Conservation (phyloP, 2,113 vertebrate species). For the Azemiops feae region DNA sequence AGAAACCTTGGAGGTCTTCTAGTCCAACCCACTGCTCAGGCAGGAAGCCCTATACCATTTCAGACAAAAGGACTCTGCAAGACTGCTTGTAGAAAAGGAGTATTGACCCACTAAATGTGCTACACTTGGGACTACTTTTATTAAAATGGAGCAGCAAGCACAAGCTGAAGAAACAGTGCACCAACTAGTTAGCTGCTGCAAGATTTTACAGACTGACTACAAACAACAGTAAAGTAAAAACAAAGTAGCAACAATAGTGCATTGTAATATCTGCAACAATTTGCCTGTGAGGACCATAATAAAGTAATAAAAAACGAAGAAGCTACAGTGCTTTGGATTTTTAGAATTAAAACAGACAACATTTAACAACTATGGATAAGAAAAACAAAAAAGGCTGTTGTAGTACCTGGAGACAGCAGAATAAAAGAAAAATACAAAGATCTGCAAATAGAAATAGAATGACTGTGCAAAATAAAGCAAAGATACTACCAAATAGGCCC, state of each 20-base stretch:
- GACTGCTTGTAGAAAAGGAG: neutral
- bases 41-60: neutral
- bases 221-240: neutral
- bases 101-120: neutral
- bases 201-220: neutral
- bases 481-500: neutral
- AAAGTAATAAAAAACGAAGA: neutral
- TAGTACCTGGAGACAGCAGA: neutral
- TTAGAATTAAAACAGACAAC: neutral
- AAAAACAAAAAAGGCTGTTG: neutral
- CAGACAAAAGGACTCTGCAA: neutral
- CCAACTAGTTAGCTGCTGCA: neutral
- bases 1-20: neutral
- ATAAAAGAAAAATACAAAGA: neutral
- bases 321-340: neutral
- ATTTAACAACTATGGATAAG: neutral
- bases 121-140: neutral
- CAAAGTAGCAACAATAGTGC: neutral
- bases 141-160: neutral
- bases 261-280: neutral
- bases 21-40: neutral
- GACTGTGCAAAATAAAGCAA: neutral
- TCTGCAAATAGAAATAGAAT: neutral
- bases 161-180: neutral
- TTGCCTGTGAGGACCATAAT: neutral